Evolutionary conservation across 2,888 invertebrate species (phyloP).

Genomic region (Mimumesa dahlbomi): DNA sequence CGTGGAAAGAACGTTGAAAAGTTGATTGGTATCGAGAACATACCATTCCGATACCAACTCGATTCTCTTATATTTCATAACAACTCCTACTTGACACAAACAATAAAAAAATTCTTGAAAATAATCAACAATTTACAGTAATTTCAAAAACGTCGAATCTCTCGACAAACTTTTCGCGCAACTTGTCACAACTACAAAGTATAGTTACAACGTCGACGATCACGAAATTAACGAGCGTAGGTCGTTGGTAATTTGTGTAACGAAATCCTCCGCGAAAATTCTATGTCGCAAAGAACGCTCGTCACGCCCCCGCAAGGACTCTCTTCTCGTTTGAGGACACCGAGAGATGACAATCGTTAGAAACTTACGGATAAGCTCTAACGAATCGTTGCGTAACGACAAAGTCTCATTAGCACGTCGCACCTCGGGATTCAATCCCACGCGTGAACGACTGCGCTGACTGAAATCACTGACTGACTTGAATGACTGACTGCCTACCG

Average conservation of each 20-base stretch:
- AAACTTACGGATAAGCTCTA: conserved; percentile 45
- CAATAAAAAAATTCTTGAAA: no score
- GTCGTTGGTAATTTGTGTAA: conserved; percentile 17
- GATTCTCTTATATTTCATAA: no score
- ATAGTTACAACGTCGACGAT: conserved; percentile 23
- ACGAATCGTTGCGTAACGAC: conserved; percentile 56
- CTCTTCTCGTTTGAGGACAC: conserved; percentile 39
- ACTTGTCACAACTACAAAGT: background rate
- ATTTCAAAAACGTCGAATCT: no score
- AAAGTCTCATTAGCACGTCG: conserved; percentile 50
- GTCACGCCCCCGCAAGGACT: conserved; percentile 47
- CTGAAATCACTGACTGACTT: conserved; percentile 58
- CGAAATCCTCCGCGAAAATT: conserved; percentile 18
- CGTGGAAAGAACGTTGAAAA: conserved; percentile 14
- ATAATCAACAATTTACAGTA: no score
- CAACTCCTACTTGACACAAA: no score
- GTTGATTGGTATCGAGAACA: no score
- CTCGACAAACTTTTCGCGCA: background rate
- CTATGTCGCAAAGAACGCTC: conserved; percentile 31
- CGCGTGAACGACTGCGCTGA: conserved; percentile 64
- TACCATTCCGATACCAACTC: no score
- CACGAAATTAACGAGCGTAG: conserved; percentile 16
- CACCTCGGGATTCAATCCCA: conserved; percentile 64
- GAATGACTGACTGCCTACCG: conserved; percentile 62
- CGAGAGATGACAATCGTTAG: conserved; percentile 18